These are phyloP conservation scores for Rhagophthalmus giganteus DNA, from an alignment of 2,888 invertebrate genomes.

Conservation along the genomic window DNA sequence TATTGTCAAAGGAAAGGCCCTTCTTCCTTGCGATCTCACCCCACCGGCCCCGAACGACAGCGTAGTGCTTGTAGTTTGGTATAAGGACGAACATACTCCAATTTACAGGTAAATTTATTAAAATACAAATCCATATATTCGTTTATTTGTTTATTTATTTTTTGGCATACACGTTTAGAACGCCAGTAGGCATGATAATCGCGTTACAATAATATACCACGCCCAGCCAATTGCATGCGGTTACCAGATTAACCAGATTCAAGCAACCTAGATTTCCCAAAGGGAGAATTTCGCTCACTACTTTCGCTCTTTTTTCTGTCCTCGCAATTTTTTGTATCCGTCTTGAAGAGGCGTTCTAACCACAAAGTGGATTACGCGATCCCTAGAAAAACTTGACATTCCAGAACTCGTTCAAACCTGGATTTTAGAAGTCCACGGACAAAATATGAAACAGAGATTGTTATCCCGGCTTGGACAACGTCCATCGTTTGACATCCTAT, in stretches of 20 bases:
- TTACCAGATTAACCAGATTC: conserved; percentile 37
- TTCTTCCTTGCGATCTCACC: conserved; percentile 84
- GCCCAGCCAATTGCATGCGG: conserved; percentile 10
- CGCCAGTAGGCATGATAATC: conserved; percentile 1
- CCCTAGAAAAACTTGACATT: conserved; percentile 37
- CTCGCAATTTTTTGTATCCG: conserved; percentile 38
- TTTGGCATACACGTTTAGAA: no score
- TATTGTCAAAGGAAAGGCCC: conserved; percentile 76
- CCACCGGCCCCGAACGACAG: conserved; percentile 77
- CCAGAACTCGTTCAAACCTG: conserved; percentile 33
- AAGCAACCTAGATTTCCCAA: conserved; percentile 41
- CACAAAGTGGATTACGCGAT: conserved; percentile 34
- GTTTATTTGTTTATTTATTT: no score
- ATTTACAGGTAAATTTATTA: conserved; percentile 74
- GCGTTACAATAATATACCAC: conserved; percentile 1
- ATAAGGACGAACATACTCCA: conserved; percentile 82
- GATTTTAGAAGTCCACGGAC: conserved; percentile 35
- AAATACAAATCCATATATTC: neutral
- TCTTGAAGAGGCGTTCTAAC: conserved; percentile 34
- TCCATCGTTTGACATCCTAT: conserved; percentile 46
- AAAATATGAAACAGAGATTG: conserved; percentile 48
- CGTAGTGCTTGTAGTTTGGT: conserved; percentile 86
- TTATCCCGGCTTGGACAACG: conserved; percentile 44
- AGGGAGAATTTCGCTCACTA: conserved; percentile 40
- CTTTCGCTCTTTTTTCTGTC: conserved; percentile 34